These are phyloP conservation scores for Rhynchonycteris naso DNA, from an alignment of 2,797 vertebrate species.

Conservation along the genomic window DNA sequence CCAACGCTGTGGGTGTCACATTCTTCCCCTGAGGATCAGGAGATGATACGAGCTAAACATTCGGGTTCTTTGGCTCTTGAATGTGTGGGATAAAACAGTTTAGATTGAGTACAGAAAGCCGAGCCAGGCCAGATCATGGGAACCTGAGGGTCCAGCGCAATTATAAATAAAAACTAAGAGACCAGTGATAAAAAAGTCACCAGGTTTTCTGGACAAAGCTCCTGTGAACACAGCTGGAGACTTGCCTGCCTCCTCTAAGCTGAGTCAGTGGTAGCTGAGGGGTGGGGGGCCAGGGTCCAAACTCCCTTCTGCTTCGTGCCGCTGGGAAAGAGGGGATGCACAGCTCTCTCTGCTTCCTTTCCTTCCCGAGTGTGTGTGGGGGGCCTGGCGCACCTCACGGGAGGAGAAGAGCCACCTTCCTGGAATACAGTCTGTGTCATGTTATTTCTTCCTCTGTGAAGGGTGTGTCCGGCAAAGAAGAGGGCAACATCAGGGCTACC, in stretches of 20 bases:
- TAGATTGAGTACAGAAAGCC: background rate
- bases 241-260: accelerated
- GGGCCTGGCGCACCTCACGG: background rate
- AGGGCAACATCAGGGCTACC: background rate
- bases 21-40: background rate
- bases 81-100: background rate
- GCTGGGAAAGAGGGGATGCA: accelerated
- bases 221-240: background rate
- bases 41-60: background rate
- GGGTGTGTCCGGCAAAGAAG: background rate
- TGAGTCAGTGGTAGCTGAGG: background rate
- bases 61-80: background rate
- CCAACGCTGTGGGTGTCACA: background rate
- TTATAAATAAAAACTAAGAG: background rate
- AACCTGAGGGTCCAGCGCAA: background rate
- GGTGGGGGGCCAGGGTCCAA: background rate
- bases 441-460: background rate
- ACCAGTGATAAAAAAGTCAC: background rate
- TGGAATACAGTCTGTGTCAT: background rate
- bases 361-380: background rate
- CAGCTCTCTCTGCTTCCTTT: background rate
- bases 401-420: background rate
- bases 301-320: background rate
- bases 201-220: background rate
- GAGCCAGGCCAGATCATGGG: background rate